Conservation (phyloP, 1,140 invertebrate species). For the Heliconius hewitsoni region DNA sequence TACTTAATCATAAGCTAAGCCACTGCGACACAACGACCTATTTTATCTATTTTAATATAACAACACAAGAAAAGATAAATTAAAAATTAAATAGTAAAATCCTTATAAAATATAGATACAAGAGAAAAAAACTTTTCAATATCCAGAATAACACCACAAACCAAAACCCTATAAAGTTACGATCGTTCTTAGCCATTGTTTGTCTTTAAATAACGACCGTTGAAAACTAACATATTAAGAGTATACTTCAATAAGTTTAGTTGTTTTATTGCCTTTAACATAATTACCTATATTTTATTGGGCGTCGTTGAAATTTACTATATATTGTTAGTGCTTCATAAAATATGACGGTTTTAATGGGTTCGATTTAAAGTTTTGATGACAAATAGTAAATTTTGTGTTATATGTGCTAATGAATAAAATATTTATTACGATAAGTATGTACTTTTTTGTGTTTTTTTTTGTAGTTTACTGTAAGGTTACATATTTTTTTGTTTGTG, state of each 20-base stretch:
- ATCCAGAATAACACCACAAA: neutral
- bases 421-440: neutral
- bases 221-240: neutral
- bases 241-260: neutral
- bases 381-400: neutral
- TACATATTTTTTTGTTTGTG: neutral
- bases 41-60: no score
- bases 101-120: no score
- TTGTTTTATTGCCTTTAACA: neutral
- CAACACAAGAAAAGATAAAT: no score
- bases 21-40: no score
- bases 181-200: neutral
- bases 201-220: neutral
- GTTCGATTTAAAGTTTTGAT: neutral
- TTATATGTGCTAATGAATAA: neutral
- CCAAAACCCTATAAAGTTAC: neutral
- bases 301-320: neutral
- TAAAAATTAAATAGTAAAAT: no score
- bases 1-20: no score
- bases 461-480: neutral
- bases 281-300: slow-evolving; percentile 2
- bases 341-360: neutral
- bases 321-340: neutral
- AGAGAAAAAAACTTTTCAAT: no score
- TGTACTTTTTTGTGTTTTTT: neutral